phyloP scores from a whole-genome alignment of 2,113 vertebrate species.

The Engystomops pustulosus region DNA sequence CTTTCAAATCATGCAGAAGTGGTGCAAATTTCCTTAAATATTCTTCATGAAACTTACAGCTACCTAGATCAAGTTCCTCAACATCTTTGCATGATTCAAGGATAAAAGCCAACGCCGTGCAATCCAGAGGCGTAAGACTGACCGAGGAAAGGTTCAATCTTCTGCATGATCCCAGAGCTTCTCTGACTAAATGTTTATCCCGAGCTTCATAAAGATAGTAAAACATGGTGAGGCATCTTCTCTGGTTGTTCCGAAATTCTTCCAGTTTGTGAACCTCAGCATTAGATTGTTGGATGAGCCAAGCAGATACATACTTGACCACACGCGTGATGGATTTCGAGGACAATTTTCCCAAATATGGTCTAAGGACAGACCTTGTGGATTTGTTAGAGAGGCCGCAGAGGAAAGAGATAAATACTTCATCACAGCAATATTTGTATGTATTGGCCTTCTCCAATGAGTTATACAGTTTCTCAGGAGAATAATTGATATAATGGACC shows the following conservation, averaged over 20 bases:
- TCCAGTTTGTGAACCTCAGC: constrained; percentile 59
- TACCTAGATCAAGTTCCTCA: constrained; percentile 64
- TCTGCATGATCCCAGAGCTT: constrained; percentile 12
- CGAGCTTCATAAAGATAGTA: constrained; percentile 69
- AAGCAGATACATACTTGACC: neutral
- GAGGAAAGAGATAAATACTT: constrained; percentile 68
- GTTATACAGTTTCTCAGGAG: constrained; percentile 48
- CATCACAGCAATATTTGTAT: neutral
- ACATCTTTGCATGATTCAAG: constrained; percentile 62
- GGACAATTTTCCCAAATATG: constrained; percentile 64
- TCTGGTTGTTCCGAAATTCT: constrained; percentile 13
- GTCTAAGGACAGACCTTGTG: constrained; percentile 54
- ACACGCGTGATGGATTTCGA: constrained; percentile 17
- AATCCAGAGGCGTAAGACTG: constrained; percentile 65
- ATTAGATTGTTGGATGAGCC: neutral
- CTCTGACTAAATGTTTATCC: constrained; percentile 50
- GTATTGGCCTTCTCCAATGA: constrained; percentile 50
- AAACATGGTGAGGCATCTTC: constrained; percentile 57
- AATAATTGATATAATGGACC: constrained; percentile 66
- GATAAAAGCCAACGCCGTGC: constrained; percentile 68
- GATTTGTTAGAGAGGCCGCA: constrained; percentile 68
- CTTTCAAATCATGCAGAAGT: constrained; percentile 35
- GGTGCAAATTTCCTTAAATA: constrained; percentile 4
- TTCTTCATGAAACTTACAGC: constrained; percentile 36
- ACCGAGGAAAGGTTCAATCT: constrained; percentile 58